Base-by-base conservation (phyloP, 2,888 invertebrate species). In the Drosophila austrosaltans region DNA sequence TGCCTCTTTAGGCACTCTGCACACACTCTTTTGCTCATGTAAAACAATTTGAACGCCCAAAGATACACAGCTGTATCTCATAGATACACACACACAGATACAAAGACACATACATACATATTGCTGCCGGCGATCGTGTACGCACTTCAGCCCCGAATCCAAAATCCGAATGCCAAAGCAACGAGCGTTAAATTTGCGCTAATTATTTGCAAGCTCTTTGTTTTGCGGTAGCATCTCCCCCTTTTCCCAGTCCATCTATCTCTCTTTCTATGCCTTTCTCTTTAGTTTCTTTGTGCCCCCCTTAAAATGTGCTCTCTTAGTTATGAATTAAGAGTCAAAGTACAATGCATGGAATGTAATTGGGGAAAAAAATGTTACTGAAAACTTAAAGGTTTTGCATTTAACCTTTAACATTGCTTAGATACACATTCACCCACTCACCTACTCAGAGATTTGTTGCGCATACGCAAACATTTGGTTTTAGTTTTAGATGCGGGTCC, bases 161-260 rank as follows among this genome's bases (percentile, higher is more conserved):
- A 39, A 36, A 22, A 58, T 40, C 42, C 68, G 68, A 60, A 42
- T 67, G 66, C 57, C 22, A 61, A 32, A 71, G 76, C 68, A 68
- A 76, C 73, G 84, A 74, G 82, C 87, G 82, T 75, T 79, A 76
- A 87, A 82, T 87, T 76, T 78, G 87, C 85, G 85, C 87, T 89
- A 85, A 85, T 89, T 89, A 87, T 85, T 89, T 70, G 89, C 82
- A 74, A 85, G 79, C 77, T 72, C 67, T 84, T 76, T 71, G 68
- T 6, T 36, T 16, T 30, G 22, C 36, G 39, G 39, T 6, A 39
- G 39, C 22, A 16, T 36, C 6, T 48, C 25, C 48, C 48, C 48
- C 16, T 16, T 42, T 20, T 20, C 48, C 22, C 48, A n/a, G 3
- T n/a, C 40, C n/a, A 40, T 12, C 40, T 48, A 22, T 22, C 48